These are phyloP conservation scores for Diachasma alloeum DNA, from an alignment of 1,140 invertebrate species.

Conservation along the genomic window DNA sequence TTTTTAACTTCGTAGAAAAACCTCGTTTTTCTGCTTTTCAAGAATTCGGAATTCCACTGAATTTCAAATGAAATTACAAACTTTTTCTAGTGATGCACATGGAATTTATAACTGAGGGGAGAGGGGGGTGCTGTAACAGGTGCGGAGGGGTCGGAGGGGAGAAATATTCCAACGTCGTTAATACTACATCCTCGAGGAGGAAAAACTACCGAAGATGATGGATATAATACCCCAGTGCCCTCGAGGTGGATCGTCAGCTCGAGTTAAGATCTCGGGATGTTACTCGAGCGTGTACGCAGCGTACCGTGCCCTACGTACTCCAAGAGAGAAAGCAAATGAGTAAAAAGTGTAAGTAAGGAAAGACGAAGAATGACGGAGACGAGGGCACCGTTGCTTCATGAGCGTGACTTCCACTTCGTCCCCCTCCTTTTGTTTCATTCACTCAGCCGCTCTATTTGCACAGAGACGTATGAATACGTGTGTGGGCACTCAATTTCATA, in stretches of 20 bases:
- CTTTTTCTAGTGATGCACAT: too few relatives aligned
- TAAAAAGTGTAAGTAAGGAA: background rate
- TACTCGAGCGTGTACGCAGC: conserved; percentile 37
- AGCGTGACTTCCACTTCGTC: conserved; percentile 16
- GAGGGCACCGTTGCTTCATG: conserved; percentile 19
- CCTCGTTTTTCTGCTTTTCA: too few relatives aligned
- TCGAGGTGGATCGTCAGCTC: conserved; percentile 24
- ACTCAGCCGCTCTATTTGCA: conserved; percentile 14
- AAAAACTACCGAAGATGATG: background rate
- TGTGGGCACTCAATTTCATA: background rate
- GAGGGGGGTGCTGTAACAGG: too few relatives aligned
- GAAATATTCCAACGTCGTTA: too few relatives aligned
- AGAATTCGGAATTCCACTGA: too few relatives aligned
- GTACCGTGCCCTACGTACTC: conserved; percentile 31
- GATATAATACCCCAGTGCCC: conserved; percentile 19
- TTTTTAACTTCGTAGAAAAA: too few relatives aligned
- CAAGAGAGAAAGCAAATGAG: background rate
- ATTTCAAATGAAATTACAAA: too few relatives aligned
- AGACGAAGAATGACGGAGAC: conserved; percentile 8
- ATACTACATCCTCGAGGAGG: background rate
- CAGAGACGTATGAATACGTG: background rate
- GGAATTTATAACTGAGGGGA: too few relatives aligned
- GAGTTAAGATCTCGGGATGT: conserved; percentile 27
- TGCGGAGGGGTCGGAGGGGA: too few relatives aligned
- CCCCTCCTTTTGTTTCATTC: conserved; percentile 34